Conservation (phyloP, 2,797 vertebrate species). For the Mormyrops attenuatus region DNA sequence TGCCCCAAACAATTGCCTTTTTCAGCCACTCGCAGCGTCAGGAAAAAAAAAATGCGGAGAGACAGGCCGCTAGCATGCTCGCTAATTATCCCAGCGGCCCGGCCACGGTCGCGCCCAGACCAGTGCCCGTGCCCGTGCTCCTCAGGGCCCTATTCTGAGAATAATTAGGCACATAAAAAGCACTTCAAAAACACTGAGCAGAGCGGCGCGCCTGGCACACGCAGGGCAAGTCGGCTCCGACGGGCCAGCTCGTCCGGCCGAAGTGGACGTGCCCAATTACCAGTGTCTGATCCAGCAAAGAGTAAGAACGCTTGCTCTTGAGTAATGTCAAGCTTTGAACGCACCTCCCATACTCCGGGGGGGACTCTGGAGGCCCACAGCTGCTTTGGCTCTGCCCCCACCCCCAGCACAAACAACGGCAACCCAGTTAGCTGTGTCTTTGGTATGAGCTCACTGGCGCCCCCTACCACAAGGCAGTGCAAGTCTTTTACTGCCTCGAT, state of each 20-base stretch:
- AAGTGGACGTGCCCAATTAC: constrained; percentile 20
- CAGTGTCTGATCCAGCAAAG: constrained; percentile 2
- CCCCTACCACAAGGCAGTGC: background rate
- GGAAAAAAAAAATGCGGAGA: constrained; percentile 5
- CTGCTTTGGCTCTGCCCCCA: background rate
- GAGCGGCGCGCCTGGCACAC: background rate
- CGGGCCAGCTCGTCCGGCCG: background rate
- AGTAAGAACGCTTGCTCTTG: background rate
- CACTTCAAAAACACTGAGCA: background rate
- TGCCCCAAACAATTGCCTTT: constrained; percentile 3
- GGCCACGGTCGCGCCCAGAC: background rate
- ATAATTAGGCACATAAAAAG: constrained; percentile 16
- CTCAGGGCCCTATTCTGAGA: constrained; percentile 13
- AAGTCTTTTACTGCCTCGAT: background rate
- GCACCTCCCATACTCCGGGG: constrained; percentile 1
- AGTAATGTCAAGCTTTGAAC: background rate
- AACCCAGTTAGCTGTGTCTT: background rate
- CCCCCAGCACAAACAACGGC: background rate
- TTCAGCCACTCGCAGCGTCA: background rate
- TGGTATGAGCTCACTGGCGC: background rate
- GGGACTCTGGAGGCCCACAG: background rate
- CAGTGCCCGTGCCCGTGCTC: background rate
- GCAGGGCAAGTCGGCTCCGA: background rate
- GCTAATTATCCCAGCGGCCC: background rate
- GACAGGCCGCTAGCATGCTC: background rate